Evolutionary conservation across 2,113 vertebrate genomes (phyloP).

Genomic region (Malurus alboscapulatus): DNA sequence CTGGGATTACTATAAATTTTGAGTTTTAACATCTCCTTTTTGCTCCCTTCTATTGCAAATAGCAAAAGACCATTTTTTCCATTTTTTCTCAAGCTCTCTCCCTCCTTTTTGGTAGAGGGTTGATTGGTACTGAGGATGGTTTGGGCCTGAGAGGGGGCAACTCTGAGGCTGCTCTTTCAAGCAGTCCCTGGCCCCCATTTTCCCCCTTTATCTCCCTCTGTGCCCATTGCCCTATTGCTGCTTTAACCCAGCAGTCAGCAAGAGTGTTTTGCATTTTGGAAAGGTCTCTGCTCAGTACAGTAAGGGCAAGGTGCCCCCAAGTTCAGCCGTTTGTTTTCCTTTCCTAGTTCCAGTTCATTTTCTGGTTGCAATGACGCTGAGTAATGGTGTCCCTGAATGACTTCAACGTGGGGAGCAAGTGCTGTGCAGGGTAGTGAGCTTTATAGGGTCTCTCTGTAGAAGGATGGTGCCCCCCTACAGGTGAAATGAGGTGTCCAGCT

Average conservation of each 20-base stretch:
- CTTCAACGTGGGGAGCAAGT: accelerated
- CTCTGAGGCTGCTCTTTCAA: background rate
- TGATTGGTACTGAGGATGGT: background rate
- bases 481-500: background rate
- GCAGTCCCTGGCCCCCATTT: background rate
- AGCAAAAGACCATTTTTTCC: background rate
- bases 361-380: background rate
- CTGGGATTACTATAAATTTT: background rate
- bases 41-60: background rate
- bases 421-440: background rate
- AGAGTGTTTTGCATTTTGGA: background rate
- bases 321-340: background rate
- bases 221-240: background rate
- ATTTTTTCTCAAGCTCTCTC: background rate
- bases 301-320: background rate
- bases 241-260: background rate
- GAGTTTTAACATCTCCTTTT: background rate
- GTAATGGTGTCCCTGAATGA: background rate
- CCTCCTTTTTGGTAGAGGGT: background rate
- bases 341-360: background rate
- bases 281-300: background rate
- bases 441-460: background rate
- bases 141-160: background rate
- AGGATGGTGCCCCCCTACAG: too few species aligned
- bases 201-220: background rate